phyloP scores from a whole-genome alignment of 2,888 invertebrate genomes.

The Limulus polyphemus region DNA sequence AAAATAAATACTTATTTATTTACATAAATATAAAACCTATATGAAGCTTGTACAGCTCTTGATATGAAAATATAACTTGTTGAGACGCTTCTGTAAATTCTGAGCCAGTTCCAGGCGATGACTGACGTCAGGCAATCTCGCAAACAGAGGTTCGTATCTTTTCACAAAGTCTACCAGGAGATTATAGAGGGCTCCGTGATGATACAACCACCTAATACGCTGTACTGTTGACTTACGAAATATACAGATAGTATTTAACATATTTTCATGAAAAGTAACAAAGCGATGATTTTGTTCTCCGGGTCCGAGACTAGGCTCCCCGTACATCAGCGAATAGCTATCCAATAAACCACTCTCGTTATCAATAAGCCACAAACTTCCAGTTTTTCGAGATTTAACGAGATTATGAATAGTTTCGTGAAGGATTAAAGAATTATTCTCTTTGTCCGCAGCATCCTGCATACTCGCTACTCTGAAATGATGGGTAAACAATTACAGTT shows the following conservation, averaged over 20 bases:
- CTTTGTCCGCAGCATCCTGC: conserved; percentile 37
- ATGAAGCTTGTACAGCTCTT: no score
- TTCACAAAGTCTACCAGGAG: conserved; percentile 25
- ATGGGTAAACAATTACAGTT: conserved; percentile 12
- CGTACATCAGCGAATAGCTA: conserved; percentile 35
- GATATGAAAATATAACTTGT: no score
- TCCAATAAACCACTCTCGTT: conserved; percentile 39
- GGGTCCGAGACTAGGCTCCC: conserved; percentile 11
- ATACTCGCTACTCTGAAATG: conserved; percentile 37
- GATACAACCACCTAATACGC: conserved; percentile 19
- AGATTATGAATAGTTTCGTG: conserved; percentile 36
- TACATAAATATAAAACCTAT: no score
- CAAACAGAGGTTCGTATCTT: conserved; percentile 28
- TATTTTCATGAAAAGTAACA: conserved; percentile 31
- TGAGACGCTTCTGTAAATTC: no score
- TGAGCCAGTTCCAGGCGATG: no score
- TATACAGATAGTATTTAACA: conserved; percentile 34
- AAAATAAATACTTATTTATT: no score
- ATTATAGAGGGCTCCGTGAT: conserved; percentile 16
- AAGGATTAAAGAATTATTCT: conserved; percentile 33
- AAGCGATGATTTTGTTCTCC: conserved; percentile 27
- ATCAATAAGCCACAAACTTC: conserved; percentile 38
- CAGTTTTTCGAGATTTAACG: conserved; percentile 30
- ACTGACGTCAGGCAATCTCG: background rate
- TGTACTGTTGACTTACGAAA: conserved; percentile 32